Conservation (phyloP, 1,140 invertebrate genomes). For the Tyrophagus putrescentiae region DNA sequence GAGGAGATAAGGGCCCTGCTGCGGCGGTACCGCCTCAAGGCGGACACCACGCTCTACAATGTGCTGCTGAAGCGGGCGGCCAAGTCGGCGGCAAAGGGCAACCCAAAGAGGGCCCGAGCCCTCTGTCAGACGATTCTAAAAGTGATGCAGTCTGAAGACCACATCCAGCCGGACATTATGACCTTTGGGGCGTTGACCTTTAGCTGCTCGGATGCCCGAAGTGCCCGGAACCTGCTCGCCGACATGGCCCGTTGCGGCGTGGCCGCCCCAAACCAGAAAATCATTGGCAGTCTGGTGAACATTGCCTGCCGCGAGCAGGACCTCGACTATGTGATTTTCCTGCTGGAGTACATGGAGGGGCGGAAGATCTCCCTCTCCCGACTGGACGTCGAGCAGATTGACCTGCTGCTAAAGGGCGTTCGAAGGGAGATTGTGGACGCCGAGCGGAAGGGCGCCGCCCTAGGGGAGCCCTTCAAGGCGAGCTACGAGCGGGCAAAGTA, state of each 20-base stretch:
- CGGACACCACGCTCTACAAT: conserved; percentile 70
- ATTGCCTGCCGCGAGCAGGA: conserved; percentile 42
- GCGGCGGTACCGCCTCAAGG: conserved; percentile 40
- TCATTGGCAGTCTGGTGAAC: conserved; percentile 50
- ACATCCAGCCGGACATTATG: conserved; percentile 52
- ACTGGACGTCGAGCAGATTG: conserved; percentile 25
- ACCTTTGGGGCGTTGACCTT: conserved; percentile 73
- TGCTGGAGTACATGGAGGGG: conserved; percentile 45
- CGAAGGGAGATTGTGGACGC: not conserved
- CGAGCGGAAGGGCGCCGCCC: too few relatives aligned
- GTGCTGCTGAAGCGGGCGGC: conserved; percentile 63
- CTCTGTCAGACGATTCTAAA: conserved; percentile 47
- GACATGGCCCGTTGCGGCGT: conserved; percentile 48
- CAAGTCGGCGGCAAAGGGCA: too few relatives aligned
- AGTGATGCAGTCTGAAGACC: conserved; percentile 44
- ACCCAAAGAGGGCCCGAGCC: conserved; percentile 47
- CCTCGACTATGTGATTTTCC: conserved; percentile 47
- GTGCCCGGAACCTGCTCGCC: conserved; percentile 46
- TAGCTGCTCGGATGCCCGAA: conserved; percentile 45
- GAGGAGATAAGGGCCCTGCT: conserved; percentile 46
- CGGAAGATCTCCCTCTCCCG: conserved; percentile 43
- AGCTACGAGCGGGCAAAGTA: too few relatives aligned
- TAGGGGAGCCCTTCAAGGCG: too few relatives aligned
- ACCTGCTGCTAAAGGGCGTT: not conserved
- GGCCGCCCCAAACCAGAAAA: conserved; percentile 51